phyloP scores from a whole-genome alignment of 2,888 invertebrate genomes.

The Mythimna vitellina region DNA sequence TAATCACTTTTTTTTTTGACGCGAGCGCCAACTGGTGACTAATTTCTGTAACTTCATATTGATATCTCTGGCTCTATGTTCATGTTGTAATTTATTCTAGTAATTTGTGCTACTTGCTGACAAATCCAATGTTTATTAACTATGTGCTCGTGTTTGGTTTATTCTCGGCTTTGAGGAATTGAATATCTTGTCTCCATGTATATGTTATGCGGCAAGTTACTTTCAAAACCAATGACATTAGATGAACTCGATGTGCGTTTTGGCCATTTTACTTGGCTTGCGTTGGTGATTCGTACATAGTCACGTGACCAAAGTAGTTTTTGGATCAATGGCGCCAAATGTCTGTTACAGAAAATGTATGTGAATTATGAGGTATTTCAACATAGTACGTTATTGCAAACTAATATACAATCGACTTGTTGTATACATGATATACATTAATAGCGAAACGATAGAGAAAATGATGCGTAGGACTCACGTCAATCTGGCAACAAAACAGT shows the following conservation, averaged over 20 bases:
- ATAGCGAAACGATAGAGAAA: conserved; percentile 72
- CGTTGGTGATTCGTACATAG: conserved; percentile 90
- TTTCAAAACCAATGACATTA: conserved; percentile 88
- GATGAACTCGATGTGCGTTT: conserved; percentile 90
- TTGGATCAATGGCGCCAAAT: conserved; percentile 91
- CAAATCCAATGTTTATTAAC: conserved; percentile 80
- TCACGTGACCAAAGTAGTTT: conserved; percentile 90
- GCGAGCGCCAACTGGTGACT: conserved; percentile 84
- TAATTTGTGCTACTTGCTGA: conserved; percentile 85
- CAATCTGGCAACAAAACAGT: conserved; percentile 91
- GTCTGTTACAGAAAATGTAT: conserved; percentile 89
- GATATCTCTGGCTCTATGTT: conserved; percentile 88
- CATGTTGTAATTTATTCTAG: conserved; percentile 84
- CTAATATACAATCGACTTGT: conserved; percentile 67
- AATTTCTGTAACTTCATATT: conserved; percentile 85
- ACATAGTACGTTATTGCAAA: conserved; percentile 67
- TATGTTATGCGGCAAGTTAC: conserved; percentile 84
- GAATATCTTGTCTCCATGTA: conserved; percentile 84
- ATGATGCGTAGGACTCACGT: conserved; percentile 89
- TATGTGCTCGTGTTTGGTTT: conserved; percentile 84
- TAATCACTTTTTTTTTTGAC: conserved; percentile 47
- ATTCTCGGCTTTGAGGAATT: conserved; percentile 73
- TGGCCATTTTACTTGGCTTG: conserved; percentile 91
- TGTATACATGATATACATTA: conserved; percentile 69
- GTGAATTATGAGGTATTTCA: conserved; percentile 78